Evolutionary conservation across 2,888 invertebrate species (phyloP).

Genomic region (Fissipunctia ypsillon): DNA sequence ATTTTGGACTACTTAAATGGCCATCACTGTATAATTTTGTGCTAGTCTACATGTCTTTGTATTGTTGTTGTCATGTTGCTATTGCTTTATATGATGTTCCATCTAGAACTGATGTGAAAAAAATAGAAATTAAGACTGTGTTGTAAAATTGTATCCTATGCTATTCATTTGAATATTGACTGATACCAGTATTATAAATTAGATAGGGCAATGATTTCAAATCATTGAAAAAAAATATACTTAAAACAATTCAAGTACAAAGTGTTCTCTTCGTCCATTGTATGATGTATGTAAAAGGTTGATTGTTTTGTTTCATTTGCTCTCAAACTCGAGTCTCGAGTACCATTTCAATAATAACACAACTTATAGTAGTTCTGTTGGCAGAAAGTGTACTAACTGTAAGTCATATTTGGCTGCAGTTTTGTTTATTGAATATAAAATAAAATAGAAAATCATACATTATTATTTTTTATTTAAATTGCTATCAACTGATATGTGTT

Average conservation of each 20-base stretch:
- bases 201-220: conserved; percentile 23
- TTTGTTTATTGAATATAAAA: conserved; percentile 28
- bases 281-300: not conserved
- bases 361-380: conserved; percentile 17
- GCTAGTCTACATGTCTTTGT: conserved; percentile 79
- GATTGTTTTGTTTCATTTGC: conserved; percentile 15
- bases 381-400: conserved; percentile 25
- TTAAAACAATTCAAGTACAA: conserved; percentile 38
- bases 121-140: conserved; percentile 59
- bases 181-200: conserved; percentile 51
- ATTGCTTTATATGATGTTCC: conserved; percentile 83
- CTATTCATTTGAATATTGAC: conserved; percentile 49
- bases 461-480: conserved; percentile 69
- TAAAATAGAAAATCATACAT: conserved; percentile 7
- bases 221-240: conserved; percentile 19
- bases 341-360: conserved; percentile 7
- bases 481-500: conserved; percentile 92
- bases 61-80: conserved; percentile 87
- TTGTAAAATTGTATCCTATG: conserved; percentile 45
- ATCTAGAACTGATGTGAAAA: conserved; percentile 78
- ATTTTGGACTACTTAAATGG: conserved; percentile 90
- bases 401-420: conserved; percentile 38
- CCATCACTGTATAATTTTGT: conserved; percentile 79
- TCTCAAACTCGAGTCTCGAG: not conserved
- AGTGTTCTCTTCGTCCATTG: conserved; percentile 12